Conservation (phyloP, 2,797 vertebrate genomes). For the Cynodonichthys magdalenae region DNA sequence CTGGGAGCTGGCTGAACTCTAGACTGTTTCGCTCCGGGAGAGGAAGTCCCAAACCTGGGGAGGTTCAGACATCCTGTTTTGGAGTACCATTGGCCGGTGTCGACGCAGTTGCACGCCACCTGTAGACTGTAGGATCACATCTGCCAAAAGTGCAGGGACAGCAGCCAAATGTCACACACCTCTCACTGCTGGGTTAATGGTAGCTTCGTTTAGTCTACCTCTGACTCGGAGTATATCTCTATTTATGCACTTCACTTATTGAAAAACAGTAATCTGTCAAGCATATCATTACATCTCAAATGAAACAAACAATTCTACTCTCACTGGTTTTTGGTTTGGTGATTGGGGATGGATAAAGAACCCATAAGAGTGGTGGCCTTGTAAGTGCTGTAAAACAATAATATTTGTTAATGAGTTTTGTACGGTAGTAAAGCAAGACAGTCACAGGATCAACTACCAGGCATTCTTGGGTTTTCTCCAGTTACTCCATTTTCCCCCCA, state of each 20-base stretch:
- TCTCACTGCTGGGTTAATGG: slow-evolving; percentile 16
- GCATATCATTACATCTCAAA: background rate
- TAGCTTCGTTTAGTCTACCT: slow-evolving; percentile 30
- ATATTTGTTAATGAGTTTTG: no score
- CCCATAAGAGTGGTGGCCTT: no score
- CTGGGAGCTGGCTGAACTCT: slow-evolving; percentile 76
- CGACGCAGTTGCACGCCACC: slow-evolving; percentile 66
- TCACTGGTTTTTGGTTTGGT: background rate
- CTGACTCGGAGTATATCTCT: background rate
- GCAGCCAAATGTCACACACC: slow-evolving; percentile 47
- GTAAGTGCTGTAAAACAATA: no score
- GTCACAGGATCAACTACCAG: no score
- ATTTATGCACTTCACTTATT: background rate
- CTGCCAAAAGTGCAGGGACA: slow-evolving; percentile 50
- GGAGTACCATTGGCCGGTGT: slow-evolving; percentile 66
- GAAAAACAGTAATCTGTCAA: background rate
- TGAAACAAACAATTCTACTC: no score
- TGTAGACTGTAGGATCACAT: slow-evolving; percentile 63
- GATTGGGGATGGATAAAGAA: no score
- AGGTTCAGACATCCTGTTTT: slow-evolving; percentile 82
- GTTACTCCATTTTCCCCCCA: no score
- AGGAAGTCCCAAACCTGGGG: slow-evolving; percentile 79
- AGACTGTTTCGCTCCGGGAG: slow-evolving; percentile 64
- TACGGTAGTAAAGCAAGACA: no score
- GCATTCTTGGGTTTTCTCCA: no score